Evolutionary conservation across 2,888 invertebrate species (phyloP).

Genomic region (Nezara viridula): DNA sequence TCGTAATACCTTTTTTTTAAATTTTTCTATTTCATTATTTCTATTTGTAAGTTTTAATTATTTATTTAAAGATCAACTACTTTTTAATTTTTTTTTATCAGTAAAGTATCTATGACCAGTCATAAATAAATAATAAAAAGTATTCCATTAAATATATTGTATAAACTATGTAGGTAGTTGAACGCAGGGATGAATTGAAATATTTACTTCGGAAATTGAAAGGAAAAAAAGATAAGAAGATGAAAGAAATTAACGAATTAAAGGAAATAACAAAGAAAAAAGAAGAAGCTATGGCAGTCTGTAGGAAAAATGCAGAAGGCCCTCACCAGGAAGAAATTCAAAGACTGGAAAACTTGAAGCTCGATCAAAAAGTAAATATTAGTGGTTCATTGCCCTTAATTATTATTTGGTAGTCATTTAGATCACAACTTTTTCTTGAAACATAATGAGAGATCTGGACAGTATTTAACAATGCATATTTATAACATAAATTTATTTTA

Average conservation of each 20-base stretch:
- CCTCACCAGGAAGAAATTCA: background rate
- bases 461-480: too few relatives aligned
- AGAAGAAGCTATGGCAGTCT: background rate
- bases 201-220: conserved; percentile 81
- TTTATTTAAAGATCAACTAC: too few relatives aligned
- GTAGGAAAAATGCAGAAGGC: conserved; percentile 25
- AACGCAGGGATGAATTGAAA: conserved; percentile 87
- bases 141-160: background rate
- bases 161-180: conserved; percentile 76
- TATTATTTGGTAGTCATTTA: too few relatives aligned
- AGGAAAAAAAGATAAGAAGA: conserved; percentile 76
- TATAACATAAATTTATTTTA: too few relatives aligned
- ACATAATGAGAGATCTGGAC: too few relatives aligned
- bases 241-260: conserved; percentile 75
- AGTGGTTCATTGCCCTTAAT: background rate
- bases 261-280: conserved; percentile 67
- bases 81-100: background rate
- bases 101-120: background rate
- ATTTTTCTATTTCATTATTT: background rate
- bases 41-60: too few relatives aligned
- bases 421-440: too few relatives aligned
- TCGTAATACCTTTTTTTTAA: background rate
- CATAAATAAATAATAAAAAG: too few relatives aligned
- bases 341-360: background rate
- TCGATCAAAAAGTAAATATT: background rate